A percentile compares a stretch with the other conserved stretches of the same genome.
Evolutionary conservation across 64 coral and sea anemone species (phyloP).

Genomic region (Exaiptasia diaphana): DNA sequence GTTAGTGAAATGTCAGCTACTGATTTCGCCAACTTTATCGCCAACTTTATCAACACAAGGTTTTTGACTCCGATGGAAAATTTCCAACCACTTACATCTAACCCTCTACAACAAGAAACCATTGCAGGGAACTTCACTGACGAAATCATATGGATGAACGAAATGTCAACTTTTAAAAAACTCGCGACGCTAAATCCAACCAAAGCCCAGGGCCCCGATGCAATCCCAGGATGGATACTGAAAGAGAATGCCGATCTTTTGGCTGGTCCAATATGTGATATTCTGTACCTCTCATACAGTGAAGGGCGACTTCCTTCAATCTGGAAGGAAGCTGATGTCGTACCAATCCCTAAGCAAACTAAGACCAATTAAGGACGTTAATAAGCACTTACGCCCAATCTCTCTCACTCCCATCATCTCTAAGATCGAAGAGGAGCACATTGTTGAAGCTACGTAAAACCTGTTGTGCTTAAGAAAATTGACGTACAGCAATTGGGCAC

Average conservation of each 20-base stretch:
- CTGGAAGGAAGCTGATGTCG: neutral
- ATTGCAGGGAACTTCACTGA: neutral
- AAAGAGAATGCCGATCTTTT: neutral
- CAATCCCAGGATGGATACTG: neutral
- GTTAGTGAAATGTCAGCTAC: neutral
- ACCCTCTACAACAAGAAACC: neutral
- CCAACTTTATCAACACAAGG: neutral
- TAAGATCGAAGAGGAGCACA: neutral
- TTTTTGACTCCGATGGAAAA: neutral
- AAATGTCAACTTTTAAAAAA: too few species aligned
- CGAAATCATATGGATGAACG: too few species aligned
- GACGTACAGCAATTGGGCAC: neutral
- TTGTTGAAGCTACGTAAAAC: conserved; percentile 10
- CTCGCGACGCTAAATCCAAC: neutral
- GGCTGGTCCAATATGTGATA: neutral
- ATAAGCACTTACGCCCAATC: neutral
- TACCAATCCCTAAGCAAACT: neutral
- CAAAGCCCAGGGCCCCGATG: neutral
- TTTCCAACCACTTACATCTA: neutral
- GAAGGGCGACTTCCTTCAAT: neutral
- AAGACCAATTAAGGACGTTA: neutral
- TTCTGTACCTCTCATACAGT: neutral
- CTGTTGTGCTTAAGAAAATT: neutral
- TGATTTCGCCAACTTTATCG: neutral
- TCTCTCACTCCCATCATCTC: neutral